Evolutionary conservation across 2,888 invertebrate species (phyloP).

Genomic region (Andrena haemorrhoa): DNA sequence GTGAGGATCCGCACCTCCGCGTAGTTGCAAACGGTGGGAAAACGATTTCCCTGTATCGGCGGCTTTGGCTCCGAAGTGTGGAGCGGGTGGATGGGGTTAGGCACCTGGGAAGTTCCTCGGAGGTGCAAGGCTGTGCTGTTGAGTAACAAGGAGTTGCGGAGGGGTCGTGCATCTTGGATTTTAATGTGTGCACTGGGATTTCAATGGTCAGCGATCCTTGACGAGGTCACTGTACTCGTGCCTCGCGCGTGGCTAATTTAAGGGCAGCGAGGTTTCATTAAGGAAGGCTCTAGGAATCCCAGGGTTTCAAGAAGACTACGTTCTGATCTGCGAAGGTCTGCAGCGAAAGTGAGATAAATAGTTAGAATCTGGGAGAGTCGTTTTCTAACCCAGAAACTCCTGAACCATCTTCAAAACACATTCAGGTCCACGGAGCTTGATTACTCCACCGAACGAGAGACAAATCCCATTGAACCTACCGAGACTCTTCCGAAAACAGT

Average conservation of each 20-base stretch:
- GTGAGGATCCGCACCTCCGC: not conserved
- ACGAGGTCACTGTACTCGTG: too few species aligned
- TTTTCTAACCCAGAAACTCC: too few species aligned
- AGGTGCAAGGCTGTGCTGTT: not conserved
- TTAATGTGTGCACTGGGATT: too few species aligned
- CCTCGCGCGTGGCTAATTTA: too few species aligned
- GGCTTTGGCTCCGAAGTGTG: not conserved
- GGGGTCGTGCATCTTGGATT: too few species aligned
- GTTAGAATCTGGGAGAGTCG: not conserved
- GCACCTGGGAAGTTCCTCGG: not conserved
- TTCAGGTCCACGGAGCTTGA: slow-evolving; percentile 21
- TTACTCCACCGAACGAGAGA: slow-evolving; percentile 29
- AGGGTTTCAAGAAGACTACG: too few species aligned
- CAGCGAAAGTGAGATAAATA: too few species aligned
- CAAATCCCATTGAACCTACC: slow-evolving; percentile 30
- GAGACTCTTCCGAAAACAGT: slow-evolving; percentile 23
- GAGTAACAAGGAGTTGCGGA: not conserved
- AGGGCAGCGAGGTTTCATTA: too few species aligned
- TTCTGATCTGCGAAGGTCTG: too few species aligned
- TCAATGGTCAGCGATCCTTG: too few species aligned
- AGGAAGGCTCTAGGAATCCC: too few species aligned
- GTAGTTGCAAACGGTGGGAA: not conserved
- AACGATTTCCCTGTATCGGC: not conserved
- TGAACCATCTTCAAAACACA: not conserved
- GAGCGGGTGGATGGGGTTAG: not conserved